A percentile compares a stretch with the other conserved stretches of the same genome.
These are phyloP conservation scores for Cladopsammia gracilis DNA, from an alignment of 64 coral and sea anemone species.

Conservation along the genomic window DNA sequence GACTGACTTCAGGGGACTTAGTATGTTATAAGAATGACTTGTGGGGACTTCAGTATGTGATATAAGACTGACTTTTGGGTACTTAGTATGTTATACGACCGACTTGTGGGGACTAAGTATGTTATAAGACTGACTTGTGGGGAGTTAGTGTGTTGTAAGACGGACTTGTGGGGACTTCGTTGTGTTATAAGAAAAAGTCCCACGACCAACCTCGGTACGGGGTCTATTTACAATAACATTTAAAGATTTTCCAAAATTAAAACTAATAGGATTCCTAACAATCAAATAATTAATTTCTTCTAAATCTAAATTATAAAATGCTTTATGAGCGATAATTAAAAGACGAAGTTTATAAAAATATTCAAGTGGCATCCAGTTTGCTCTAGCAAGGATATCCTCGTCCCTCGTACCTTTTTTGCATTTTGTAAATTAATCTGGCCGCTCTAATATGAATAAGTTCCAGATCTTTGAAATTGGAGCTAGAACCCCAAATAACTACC, in stretches of 20 bases:
- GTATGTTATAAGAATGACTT: too few relatives aligned
- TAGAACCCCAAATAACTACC: neutral
- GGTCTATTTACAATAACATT: neutral
- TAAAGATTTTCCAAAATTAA: neutral
- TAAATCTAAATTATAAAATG: too few relatives aligned
- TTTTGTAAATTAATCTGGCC: neutral
- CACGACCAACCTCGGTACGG: neutral
- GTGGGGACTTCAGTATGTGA: too few relatives aligned
- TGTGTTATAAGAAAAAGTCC: too few relatives aligned
- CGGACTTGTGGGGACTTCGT: too few relatives aligned
- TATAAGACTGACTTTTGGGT: too few relatives aligned
- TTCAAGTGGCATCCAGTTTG: neutral
- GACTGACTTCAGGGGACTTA: too few relatives aligned
- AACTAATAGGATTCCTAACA: neutral
- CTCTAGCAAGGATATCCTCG: neutral
- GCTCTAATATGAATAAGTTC: neutral
- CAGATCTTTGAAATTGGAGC: neutral
- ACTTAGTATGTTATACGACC: too few relatives aligned
- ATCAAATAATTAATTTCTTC: neutral
- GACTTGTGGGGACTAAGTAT: too few relatives aligned
- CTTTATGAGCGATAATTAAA: neutral
- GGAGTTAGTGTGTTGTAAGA: too few relatives aligned
- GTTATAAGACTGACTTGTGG: too few relatives aligned
- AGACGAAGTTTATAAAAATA: conserved; percentile 13
- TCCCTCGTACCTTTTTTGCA: neutral